These are phyloP conservation scores for Mustela lutreola DNA, from an alignment of 2,113 vertebrate genomes.

Conservation along the genomic window DNA sequence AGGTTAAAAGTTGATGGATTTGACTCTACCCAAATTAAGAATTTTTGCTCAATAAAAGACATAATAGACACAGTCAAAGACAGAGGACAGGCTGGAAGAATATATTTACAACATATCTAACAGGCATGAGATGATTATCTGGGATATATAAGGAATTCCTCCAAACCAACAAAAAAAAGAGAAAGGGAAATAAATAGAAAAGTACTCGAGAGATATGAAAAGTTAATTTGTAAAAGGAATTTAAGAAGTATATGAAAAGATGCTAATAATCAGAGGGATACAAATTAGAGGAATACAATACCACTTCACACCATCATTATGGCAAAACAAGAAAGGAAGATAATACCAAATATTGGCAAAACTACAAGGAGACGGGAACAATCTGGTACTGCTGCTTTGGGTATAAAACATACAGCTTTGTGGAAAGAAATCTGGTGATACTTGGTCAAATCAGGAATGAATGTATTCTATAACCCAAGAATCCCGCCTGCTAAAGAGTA, in stretches of 20 bases:
- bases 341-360: not conserved
- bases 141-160: not conserved
- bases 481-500: not conserved
- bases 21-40: not conserved
- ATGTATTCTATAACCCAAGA: not conserved
- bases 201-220: not conserved
- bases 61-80: not conserved
- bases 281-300: not conserved
- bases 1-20: not conserved
- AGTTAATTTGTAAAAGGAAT: not conserved
- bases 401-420: not conserved
- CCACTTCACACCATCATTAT: not conserved
- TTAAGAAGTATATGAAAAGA: not conserved
- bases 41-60: not conserved
- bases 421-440: not conserved
- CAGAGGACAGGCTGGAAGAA: not conserved
- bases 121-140: not conserved
- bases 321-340: not conserved
- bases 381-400: not conserved
- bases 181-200: not conserved
- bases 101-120: not conserved
- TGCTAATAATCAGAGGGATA: not conserved
- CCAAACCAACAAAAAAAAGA: constrained; percentile 36
- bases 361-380: not conserved
- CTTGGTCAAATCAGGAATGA: not conserved